Conservation (phyloP, 2,888 invertebrate genomes). For the Platycheirus albimanus region DNA sequence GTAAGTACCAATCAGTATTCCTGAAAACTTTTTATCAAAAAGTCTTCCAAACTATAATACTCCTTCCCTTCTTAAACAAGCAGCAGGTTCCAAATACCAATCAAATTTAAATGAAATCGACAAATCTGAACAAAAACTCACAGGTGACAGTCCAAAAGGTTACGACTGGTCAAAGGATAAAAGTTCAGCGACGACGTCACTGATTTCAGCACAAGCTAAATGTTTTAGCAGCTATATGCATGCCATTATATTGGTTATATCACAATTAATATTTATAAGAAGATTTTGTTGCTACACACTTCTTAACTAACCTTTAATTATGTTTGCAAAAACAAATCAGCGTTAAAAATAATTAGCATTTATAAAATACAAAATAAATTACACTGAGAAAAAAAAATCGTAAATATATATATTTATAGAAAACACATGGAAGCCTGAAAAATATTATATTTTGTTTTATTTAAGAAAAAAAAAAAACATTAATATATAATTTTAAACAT, state of each 20-base stretch:
- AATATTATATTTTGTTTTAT: conserved; percentile 38
- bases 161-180: conserved; percentile 81
- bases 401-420: conserved; percentile 47
- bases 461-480: conserved; percentile 7
- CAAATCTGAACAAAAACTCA: conserved; percentile 90
- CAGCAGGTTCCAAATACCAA: conserved; percentile 89
- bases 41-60: neutral
- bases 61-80: conserved; percentile 23
- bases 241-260: conserved; percentile 41
- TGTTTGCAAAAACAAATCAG: conserved; percentile 17
- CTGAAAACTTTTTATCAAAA: neutral
- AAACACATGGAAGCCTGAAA: conserved; percentile 67
- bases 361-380: neutral
- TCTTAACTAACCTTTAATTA: conserved; percentile 58
- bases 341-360: conserved; percentile 35
- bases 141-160: conserved; percentile 80
- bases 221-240: conserved; percentile 23
- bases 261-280: conserved; percentile 53
- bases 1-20: conserved; percentile 80
- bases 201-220: conserved; percentile 22
- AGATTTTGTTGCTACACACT: conserved; percentile 51
- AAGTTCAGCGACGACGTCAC: conserved; percentile 72
- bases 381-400: conserved; percentile 24
- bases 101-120: conserved; percentile 90
- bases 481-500: conserved; percentile 23